These are phyloP conservation scores for Plagodis pulveraria DNA, from an alignment of 2,888 invertebrate genomes.

Conservation along the genomic window DNA sequence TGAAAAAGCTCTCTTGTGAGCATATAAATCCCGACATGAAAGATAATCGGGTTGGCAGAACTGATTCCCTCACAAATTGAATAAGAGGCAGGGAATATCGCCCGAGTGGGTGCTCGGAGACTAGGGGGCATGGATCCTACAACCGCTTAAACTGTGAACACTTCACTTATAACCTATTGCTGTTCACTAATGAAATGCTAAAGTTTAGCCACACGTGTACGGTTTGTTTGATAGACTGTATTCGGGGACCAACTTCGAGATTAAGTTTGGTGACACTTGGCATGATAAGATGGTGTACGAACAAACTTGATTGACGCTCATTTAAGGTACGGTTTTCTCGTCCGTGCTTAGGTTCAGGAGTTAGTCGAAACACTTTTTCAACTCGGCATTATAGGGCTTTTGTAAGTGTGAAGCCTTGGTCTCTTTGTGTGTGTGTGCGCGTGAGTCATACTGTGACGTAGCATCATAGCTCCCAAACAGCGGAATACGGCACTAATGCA, in stretches of 20 bases:
- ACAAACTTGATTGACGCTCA: background rate
- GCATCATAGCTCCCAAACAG: too few species aligned
- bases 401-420: too few species aligned
- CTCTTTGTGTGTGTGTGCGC: too few species aligned
- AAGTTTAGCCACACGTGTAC: constrained; percentile 47
- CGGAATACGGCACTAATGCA: too few species aligned
- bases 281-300: constrained; percentile 20
- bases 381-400: too few species aligned
- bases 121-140: constrained; percentile 40
- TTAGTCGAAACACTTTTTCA: too few species aligned
- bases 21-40: constrained; percentile 77
- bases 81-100: constrained; percentile 75
- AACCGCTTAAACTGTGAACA: constrained; percentile 64
- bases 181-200: constrained; percentile 56
- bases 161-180: constrained; percentile 59
- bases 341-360: too few species aligned
- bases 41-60: constrained; percentile 81
- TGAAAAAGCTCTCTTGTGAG: constrained; percentile 67
- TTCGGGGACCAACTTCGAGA: constrained; percentile 23
- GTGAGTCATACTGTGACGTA: too few species aligned
- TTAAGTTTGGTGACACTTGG: constrained; percentile 25
- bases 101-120: constrained; percentile 52
- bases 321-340: too few species aligned
- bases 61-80: constrained; percentile 83
- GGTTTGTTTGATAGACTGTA: constrained; percentile 34